Evolutionary conservation across 1,140 invertebrate genomes (phyloP).

Genomic region (Neotoxoptera formosana): DNA sequence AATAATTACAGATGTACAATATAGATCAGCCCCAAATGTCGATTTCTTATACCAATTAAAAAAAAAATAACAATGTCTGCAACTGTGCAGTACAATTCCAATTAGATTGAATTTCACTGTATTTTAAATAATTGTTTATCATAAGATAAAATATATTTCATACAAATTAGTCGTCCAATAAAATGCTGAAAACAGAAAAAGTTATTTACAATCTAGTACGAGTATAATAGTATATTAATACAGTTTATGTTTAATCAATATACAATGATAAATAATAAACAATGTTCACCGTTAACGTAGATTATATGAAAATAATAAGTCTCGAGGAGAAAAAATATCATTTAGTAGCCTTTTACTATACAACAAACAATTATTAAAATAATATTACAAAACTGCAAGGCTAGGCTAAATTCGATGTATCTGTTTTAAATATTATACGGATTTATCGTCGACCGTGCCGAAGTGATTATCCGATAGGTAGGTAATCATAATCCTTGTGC

Average conservation of each 20-base stretch:
- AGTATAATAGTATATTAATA: too few species aligned
- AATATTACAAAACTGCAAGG: conserved; percentile 19
- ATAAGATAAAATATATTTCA: background rate
- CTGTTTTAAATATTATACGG: background rate
- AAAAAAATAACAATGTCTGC: background rate
- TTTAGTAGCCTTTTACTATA: background rate
- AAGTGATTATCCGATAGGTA: conserved; percentile 35
- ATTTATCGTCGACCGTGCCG: background rate
- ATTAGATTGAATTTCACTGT: background rate
- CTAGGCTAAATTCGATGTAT: conserved; percentile 32
- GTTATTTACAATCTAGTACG: background rate
- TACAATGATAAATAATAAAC: too few species aligned
- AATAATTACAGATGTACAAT: background rate
- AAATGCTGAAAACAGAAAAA: background rate
- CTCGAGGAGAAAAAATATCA: background rate
- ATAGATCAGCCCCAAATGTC: too few species aligned
- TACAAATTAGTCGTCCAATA: background rate
- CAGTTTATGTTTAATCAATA: background rate
- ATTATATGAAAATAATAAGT: background rate
- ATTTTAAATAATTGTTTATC: background rate
- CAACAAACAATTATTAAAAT: background rate
- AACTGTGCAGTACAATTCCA: background rate
- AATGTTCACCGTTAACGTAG: background rate
- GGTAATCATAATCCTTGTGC: conserved; percentile 34
- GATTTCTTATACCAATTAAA: background rate